These are phyloP conservation scores for Stercorarius parasiticus DNA, from an alignment of 2,113 vertebrate species.

Conservation along the genomic window DNA sequence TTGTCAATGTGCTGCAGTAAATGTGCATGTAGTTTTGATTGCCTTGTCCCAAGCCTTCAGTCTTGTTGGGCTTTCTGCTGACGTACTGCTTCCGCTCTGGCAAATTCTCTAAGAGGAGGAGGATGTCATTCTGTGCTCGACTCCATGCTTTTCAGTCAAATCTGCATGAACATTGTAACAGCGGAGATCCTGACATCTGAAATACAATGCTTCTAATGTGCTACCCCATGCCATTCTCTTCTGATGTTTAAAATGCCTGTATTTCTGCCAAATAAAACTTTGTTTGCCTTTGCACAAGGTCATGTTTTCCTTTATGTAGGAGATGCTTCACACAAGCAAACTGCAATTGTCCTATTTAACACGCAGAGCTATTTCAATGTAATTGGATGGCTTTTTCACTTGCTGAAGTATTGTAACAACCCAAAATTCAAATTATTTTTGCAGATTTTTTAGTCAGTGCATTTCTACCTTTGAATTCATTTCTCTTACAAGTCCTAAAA, in stretches of 20 bases:
- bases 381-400: neutral
- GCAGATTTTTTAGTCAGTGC: neutral
- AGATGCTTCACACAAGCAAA: neutral
- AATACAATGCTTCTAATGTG: neutral
- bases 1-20: neutral
- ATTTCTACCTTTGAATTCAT: neutral
- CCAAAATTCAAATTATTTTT: neutral
- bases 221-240: neutral
- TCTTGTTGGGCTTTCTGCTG: neutral
- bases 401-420: neutral
- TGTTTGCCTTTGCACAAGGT: neutral
- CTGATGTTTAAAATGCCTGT: neutral
- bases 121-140: rapidly evolving
- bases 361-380: neutral
- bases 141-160: neutral
- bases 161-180: rapidly evolving
- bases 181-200: neutral
- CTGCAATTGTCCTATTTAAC: neutral
- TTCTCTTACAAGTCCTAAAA: neutral
- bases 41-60: neutral
- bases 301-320: neutral
- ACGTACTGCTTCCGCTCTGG: neutral
- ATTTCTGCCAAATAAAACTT: neutral
- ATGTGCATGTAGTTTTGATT: rapidly evolving
- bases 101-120: neutral